Conservation (phyloP, 2,797 vertebrate genomes). For the Sebastolobus altivelis region DNA sequence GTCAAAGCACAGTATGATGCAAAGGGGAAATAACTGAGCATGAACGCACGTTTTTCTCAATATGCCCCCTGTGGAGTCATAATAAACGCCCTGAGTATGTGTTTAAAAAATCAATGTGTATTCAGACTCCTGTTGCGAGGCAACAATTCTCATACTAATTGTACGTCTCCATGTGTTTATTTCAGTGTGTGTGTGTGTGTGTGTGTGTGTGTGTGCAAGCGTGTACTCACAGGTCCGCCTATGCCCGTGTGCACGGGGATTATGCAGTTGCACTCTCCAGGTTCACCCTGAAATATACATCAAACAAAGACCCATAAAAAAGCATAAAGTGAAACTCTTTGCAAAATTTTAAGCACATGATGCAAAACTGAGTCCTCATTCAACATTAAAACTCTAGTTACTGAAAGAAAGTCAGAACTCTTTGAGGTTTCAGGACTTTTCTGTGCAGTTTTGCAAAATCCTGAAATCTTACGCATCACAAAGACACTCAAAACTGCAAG, state of each 20-base stretch:
- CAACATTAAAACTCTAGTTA: slow-evolving; percentile 36
- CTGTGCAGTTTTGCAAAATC: slow-evolving; percentile 31
- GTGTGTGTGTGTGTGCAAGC: slow-evolving; percentile 2
- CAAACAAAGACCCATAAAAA: slow-evolving; percentile 23
- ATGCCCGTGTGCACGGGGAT: slow-evolving; percentile 61
- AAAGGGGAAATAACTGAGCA: slow-evolving; percentile 15
- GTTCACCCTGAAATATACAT: slow-evolving; percentile 87
- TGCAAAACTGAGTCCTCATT: slow-evolving; percentile 34
- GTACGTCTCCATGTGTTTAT: not conserved
- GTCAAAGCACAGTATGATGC: slow-evolving; percentile 37
- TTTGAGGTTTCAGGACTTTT: slow-evolving; percentile 29
- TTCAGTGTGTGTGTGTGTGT: slow-evolving; percentile 20
- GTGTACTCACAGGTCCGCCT: slow-evolving; percentile 92
- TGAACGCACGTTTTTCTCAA: slow-evolving; percentile 2
- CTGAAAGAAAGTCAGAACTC: not conserved
- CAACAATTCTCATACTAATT: slow-evolving; percentile 18
- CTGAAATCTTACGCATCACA: slow-evolving; percentile 21
- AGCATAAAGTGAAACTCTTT: slow-evolving; percentile 38
- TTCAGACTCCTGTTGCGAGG: slow-evolving; percentile 3
- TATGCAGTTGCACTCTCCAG: slow-evolving; percentile 90
- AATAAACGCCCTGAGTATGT: slow-evolving; percentile 15
- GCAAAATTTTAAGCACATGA: slow-evolving; percentile 31
- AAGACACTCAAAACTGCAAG: slow-evolving; percentile 8
- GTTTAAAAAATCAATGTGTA: slow-evolving; percentile 8
- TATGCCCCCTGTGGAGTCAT: slow-evolving; percentile 17